Evolutionary conservation across 92 coral and sea anemone species (phyloP).

Genomic region (Hydrozoanthus gracilis): DNA sequence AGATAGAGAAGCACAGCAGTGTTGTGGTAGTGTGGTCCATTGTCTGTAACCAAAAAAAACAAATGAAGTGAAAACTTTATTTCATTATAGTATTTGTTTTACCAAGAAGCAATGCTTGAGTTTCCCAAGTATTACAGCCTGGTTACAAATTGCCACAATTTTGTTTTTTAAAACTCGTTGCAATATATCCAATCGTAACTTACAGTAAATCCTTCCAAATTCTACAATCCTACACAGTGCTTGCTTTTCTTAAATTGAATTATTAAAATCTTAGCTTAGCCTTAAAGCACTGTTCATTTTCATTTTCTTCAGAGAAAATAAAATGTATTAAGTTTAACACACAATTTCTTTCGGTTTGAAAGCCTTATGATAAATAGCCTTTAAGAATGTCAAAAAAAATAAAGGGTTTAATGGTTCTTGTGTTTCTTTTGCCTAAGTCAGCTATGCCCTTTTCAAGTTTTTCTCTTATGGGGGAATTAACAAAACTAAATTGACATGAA

Average conservation of each 20-base stretch:
- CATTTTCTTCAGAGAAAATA: background rate
- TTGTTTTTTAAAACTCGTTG: background rate
- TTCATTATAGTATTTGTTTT: background rate
- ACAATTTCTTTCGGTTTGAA: background rate
- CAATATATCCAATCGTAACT: background rate
- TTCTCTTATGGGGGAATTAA: background rate
- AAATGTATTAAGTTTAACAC: slow-evolving; percentile 1
- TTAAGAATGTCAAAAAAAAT: background rate
- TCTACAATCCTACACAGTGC: slow-evolving; percentile 1
- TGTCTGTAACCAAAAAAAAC: slow-evolving; percentile 15
- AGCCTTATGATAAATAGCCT: background rate
- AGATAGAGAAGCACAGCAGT: slow-evolving; percentile 42
- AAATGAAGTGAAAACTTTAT: background rate
- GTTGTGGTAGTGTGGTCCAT: slow-evolving; percentile 44
- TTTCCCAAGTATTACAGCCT: background rate
- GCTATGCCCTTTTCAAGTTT: background rate
- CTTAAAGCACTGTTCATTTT: background rate
- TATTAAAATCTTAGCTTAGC: no score
- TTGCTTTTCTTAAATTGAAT: background rate
- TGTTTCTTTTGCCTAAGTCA: background rate
- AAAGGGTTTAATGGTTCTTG: background rate
- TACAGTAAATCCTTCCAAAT: background rate
- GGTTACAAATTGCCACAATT: no score
- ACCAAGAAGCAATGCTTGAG: background rate
- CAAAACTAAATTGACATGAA: background rate